These are phyloP conservation scores for Eulithis prunata DNA, from an alignment of 2,888 invertebrate species.

Conservation along the genomic window DNA sequence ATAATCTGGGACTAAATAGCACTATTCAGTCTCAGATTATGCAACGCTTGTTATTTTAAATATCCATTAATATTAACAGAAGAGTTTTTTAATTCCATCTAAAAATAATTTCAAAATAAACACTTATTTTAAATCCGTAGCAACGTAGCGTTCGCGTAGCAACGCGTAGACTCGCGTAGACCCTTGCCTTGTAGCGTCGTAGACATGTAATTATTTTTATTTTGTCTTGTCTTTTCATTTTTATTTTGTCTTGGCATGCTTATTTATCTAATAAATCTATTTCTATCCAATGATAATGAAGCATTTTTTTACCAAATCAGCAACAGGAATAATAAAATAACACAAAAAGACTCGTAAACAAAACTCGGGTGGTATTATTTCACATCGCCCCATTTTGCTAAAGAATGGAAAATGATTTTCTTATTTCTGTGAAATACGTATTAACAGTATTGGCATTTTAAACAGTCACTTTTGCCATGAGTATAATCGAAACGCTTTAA, in stretches of 20 bases:
- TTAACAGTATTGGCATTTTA: slow-evolving; percentile 20
- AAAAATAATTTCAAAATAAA: neutral
- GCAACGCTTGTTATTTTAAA: no score
- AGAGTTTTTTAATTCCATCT: no score
- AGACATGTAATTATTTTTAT: neutral
- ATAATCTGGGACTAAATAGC: no score
- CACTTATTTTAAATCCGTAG: neutral
- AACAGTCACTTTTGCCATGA: slow-evolving; percentile 9
- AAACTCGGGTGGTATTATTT: slow-evolving; percentile 38
- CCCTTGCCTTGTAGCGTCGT: slow-evolving; percentile 1
- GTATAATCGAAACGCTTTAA: neutral
- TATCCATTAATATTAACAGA: no score
- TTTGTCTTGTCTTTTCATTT: no score
- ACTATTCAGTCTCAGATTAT: no score
- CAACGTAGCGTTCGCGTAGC: slow-evolving; percentile 17
- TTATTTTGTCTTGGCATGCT: no score
- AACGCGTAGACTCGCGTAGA: slow-evolving; percentile 4
- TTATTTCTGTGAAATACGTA: slow-evolving; percentile 39
- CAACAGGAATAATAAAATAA: slow-evolving; percentile 17
- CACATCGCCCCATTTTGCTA: slow-evolving; percentile 41
- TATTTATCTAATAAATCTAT: no score
- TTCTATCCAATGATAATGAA: neutral
- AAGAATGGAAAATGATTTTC: slow-evolving; percentile 42
- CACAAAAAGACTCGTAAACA: slow-evolving; percentile 22
- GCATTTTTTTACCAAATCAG: slow-evolving; percentile 11